Conservation (phyloP, 2,113 vertebrate genomes). For the Limnothrissa miodon region DNA sequence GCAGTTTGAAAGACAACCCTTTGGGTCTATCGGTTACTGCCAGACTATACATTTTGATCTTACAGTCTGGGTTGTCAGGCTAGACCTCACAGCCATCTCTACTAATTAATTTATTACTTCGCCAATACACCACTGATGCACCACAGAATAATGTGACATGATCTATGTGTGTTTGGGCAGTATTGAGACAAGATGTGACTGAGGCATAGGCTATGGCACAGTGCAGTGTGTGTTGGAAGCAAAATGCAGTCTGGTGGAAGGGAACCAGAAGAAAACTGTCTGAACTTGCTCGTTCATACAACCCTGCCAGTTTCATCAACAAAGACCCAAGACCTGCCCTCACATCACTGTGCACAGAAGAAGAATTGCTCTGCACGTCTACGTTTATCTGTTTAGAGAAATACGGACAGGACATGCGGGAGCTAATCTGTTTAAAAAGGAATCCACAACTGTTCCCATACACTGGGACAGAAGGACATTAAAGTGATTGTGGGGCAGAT, state of each 20-base stretch:
- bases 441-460: slow-evolving; percentile 61
- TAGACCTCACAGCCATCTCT: too few relatives aligned
- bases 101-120: not conserved
- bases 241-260: not conserved
- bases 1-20: too few relatives aligned
- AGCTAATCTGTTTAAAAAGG: slow-evolving; percentile 59
- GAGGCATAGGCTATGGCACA: not conserved
- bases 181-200: not conserved
- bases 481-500: not conserved
- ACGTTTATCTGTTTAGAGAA: slow-evolving; percentile 57
- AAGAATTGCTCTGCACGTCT: slow-evolving; percentile 62
- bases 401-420: slow-evolving; percentile 58
- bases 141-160: not conserved
- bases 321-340: not conserved
- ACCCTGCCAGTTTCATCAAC: not conserved
- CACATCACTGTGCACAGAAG: slow-evolving; percentile 40
- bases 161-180: not conserved
- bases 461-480: not conserved
- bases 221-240: too few relatives aligned
- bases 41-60: too few relatives aligned
- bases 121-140: not conserved
- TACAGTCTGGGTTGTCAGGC: too few relatives aligned
- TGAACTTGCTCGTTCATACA: not conserved
- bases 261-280: not conserved
- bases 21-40: too few relatives aligned